These are phyloP conservation scores for Heliconius erato DNA, from an alignment of 2,888 invertebrate species.

Conservation along the genomic window DNA sequence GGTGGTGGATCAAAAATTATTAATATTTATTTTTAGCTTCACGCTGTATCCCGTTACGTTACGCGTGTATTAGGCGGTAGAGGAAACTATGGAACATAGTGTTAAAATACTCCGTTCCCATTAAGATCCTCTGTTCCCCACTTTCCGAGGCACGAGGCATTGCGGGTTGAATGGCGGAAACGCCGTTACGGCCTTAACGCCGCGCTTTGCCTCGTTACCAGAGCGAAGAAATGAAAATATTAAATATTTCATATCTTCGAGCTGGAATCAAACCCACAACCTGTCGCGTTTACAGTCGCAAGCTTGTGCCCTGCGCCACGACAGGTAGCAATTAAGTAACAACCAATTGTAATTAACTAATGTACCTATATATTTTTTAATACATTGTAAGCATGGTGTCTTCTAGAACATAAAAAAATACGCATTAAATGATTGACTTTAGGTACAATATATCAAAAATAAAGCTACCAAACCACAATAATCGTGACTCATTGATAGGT, in stretches of 20 bases:
- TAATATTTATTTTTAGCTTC: too few relatives aligned
- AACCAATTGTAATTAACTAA: background rate
- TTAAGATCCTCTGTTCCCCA: too few relatives aligned
- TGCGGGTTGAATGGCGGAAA: background rate
- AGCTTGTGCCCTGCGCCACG: too few relatives aligned
- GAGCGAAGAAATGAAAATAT: background rate
- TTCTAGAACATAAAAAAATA: background rate
- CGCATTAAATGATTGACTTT: background rate
- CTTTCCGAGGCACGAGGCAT: too few relatives aligned
- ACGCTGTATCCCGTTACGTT: too few relatives aligned
- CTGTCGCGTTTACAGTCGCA: too few relatives aligned
- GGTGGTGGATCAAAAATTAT: too few relatives aligned
- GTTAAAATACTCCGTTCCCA: too few relatives aligned
- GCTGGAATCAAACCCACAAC: background rate
- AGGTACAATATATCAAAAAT: background rate
- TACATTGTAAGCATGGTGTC: background rate
- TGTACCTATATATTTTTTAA: background rate
- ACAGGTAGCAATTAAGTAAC: too few relatives aligned
- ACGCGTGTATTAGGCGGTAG: too few relatives aligned
- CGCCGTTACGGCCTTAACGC: too few relatives aligned
- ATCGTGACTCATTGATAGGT: slow-evolving; percentile 22
- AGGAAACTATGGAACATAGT: too few relatives aligned
- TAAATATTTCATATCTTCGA: background rate
- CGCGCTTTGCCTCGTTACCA: background rate
- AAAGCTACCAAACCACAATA: slow-evolving; percentile 5